Conservation (phyloP, 1,140 invertebrate genomes). For the Dryas iulia region DNA sequence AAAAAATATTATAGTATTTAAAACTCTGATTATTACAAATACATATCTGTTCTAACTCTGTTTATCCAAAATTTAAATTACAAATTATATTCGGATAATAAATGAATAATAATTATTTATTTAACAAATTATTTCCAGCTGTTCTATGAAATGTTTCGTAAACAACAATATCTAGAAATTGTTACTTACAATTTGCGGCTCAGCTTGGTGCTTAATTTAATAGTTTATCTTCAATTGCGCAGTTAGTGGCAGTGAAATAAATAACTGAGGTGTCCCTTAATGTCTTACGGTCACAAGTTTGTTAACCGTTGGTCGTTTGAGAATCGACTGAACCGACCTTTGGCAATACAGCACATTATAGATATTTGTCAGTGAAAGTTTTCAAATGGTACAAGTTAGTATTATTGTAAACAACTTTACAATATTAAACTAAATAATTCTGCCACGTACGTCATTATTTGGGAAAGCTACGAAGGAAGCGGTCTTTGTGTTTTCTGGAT, state of each 20-base stretch:
- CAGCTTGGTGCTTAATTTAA: conserved; percentile 61
- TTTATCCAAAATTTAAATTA: too few species aligned
- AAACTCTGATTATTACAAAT: too few species aligned
- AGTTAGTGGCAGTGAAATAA: conserved; percentile 47
- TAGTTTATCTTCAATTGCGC: conserved; percentile 62
- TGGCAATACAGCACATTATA: background rate
- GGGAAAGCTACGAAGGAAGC: too few species aligned
- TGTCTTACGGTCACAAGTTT: conserved; percentile 42
- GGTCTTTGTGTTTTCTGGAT: too few species aligned
- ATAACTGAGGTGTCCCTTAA: conserved; percentile 44
- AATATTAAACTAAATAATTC: too few species aligned
- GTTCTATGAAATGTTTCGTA: conserved; percentile 13
- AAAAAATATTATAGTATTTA: too few species aligned
- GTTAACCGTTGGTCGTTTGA: conserved; percentile 36
- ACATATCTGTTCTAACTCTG: too few species aligned
- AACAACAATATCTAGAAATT: conserved; percentile 51
- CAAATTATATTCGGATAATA: background rate
- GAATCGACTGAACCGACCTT: conserved; percentile 29
- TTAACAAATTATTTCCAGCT: conserved; percentile 20
- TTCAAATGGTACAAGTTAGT: background rate
- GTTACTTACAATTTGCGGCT: conserved; percentile 57
- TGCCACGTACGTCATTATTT: too few species aligned
- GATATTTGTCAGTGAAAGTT: conserved; percentile 5
- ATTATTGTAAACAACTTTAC: too few species aligned
- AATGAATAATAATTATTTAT: background rate